Conservation (phyloP, 2,888 invertebrate genomes). For the Dastarcus helophoroides region DNA sequence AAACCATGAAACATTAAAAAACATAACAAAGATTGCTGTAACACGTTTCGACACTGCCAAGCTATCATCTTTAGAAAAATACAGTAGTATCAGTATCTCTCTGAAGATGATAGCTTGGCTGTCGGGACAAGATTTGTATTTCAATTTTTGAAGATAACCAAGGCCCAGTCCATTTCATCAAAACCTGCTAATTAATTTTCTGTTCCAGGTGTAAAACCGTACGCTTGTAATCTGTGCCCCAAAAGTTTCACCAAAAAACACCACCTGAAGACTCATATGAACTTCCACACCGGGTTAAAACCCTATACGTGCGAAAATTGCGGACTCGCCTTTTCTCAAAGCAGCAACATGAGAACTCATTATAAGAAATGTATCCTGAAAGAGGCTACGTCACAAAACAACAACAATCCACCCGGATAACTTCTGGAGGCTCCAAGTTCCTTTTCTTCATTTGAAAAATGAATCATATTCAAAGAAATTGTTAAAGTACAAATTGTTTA, state of each 20-base stretch:
- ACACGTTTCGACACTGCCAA: too few relatives aligned
- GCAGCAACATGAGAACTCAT: slow-evolving; percentile 79
- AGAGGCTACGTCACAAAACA: slow-evolving; percentile 9
- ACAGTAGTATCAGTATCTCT: too few relatives aligned
- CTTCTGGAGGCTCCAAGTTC: slow-evolving; percentile 1
- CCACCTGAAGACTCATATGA: slow-evolving; percentile 73
- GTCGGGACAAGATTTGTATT: too few relatives aligned
- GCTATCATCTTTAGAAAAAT: too few relatives aligned
- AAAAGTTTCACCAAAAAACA: slow-evolving; percentile 81
- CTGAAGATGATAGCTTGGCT: too few relatives aligned
- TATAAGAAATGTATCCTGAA: slow-evolving; percentile 57
- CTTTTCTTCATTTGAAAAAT: too few relatives aligned
- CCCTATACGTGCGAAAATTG: slow-evolving; percentile 67
- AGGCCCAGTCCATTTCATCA: too few relatives aligned
- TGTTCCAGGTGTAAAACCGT: slow-evolving; percentile 62
- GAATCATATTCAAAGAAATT: too few relatives aligned
- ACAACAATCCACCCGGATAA: slow-evolving; percentile 2
- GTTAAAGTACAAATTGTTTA: too few relatives aligned
- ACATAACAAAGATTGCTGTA: too few relatives aligned
- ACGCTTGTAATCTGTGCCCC: slow-evolving; percentile 49
- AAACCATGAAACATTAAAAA: too few relatives aligned
- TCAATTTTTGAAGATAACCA: too few relatives aligned
- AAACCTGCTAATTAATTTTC: slow-evolving; percentile 10
- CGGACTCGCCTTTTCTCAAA: slow-evolving; percentile 68
- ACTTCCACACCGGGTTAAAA: slow-evolving; percentile 74